Evolutionary conservation across 2,888 invertebrate genomes (phyloP), one percentile per base, ranked within the genome.

Genomic region (Xanthorhoe spadicearia): DNA sequence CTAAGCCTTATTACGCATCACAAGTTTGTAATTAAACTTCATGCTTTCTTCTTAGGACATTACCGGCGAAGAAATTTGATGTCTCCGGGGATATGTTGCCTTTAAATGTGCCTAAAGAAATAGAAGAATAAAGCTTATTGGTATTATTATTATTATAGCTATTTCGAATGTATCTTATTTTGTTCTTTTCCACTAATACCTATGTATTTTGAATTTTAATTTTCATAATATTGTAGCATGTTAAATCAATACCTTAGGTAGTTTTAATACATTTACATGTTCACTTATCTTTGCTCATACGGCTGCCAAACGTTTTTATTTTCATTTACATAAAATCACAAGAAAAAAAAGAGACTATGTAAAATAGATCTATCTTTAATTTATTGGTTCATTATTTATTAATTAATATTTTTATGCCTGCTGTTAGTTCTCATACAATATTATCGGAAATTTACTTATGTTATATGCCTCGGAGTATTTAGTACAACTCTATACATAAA

Each of bases 21-120:
- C 38, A 3, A 43, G 13, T 13, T 13, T 3, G 13, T 43, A 13
- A 52, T 35, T 35, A 7, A 61, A 54, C 0, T 46, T 17, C 28
- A 49, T 35, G 51, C 17, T 61, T 35, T 53, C 18, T 61, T 17
- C 28, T 13, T 53, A 61, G 60, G 48, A 61, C 17, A 52, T 53
- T 53, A 61, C 46, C n/a, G 46, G 32, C 17, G 53, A 53, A 61
- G 52, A 53, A 53, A 52, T 17, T 52, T 38, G 53, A 53, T 17
- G 32, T 28, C 46, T 52, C 17, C 18, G 17, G 28, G 13, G 53
- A 61, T 52, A 32, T 13, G 52, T 53, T 61, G 32, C 28, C 53
- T 46, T 61, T 46, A 46, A 48, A 53, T 19, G 23, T 43, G 23
- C 38, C 9, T 23, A 51, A 61, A 46, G 17, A 53, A 61, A 52